phyloP scores from a whole-genome alignment of 1,140 invertebrate species.

The Luehdorfia chinensis region DNA sequence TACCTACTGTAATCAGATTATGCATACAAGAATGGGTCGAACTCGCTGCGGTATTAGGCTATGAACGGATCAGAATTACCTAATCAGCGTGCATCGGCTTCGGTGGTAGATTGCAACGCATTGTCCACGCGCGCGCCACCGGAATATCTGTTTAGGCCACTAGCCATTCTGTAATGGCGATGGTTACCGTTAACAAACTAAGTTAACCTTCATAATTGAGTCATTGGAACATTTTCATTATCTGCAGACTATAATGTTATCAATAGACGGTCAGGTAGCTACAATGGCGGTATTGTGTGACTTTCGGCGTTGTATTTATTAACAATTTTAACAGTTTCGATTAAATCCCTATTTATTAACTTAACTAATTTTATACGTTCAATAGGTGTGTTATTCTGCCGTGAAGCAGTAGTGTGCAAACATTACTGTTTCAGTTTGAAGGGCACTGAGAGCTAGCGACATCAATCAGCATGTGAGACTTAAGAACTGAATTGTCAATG shows the following conservation, averaged over 20 bases:
- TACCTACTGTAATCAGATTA: slow-evolving; percentile 73
- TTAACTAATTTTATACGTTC: too few relatives aligned
- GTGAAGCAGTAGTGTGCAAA: too few relatives aligned
- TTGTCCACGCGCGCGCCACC: slow-evolving; percentile 68
- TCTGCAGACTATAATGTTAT: slow-evolving; percentile 24
- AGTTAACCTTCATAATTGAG: slow-evolving; percentile 52
- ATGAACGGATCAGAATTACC: slow-evolving; percentile 68
- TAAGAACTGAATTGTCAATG: too few relatives aligned
- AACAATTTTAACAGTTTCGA: too few relatives aligned
- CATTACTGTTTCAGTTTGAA: too few relatives aligned
- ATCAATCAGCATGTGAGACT: too few relatives aligned
- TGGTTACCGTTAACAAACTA: slow-evolving; percentile 56
- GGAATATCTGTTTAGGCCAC: slow-evolving; percentile 75
- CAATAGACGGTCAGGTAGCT: background rate
- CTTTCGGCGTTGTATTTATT: too few relatives aligned
- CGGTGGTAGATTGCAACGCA: slow-evolving; percentile 65
- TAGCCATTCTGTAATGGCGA: slow-evolving; percentile 64
- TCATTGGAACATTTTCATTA: slow-evolving; percentile 37
- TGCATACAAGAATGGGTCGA: slow-evolving; percentile 71
- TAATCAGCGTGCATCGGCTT: slow-evolving; percentile 72
- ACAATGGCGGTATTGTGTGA: background rate
- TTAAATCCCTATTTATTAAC: too few relatives aligned
- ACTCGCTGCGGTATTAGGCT: slow-evolving; percentile 58
- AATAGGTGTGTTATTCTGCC: too few relatives aligned
- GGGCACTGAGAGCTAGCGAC: too few relatives aligned